Base-by-base conservation (phyloP, 2,797 vertebrate species). In the Rhyacichthys aspro region DNA sequence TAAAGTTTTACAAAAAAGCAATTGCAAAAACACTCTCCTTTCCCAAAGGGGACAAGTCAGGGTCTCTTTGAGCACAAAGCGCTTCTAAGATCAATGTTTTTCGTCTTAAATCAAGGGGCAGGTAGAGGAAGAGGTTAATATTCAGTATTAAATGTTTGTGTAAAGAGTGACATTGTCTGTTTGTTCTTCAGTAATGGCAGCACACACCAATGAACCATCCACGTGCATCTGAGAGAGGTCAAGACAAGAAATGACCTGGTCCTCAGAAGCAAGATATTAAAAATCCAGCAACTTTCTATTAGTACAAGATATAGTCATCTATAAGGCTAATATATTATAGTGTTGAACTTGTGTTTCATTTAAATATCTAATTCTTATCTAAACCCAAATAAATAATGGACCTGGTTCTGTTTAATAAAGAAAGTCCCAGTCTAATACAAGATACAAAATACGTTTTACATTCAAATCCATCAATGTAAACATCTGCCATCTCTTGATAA, bases 181-280 rank as follows among this genome's bases (percentile, higher is more conserved):
- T 67, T 71, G 56, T 78, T 82, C 77, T 81, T 72, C 63, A 76
- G 74, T 67, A 71, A 49, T 66, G 74, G 68, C 59, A 47, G 39
- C 14, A 17, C 28, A 36, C 68, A 38, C 57, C 72, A 78, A 82
- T 81, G 78, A 69, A 66, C 71, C 46, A 70, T 54, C 32, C 43
- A 64, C 49, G 45, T 59, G 59, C 49, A 79, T 72, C 44, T 61
- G 50, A 73, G 62, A 68, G 54, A 63, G 44, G 59, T 19, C 23
- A 4, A 28, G 50, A 74, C 23, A 57, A 43, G 37, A 58, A 59
- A 54, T 57, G 48, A 60, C 48, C n/a, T n/a, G n/a, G n/a, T n/a
- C n/a, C n/a, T n/a, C n/a, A n/a, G n/a, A n/a, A n/a, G n/a, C n/a
- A n/a, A n/a, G n/a, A n/a, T n/a, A n/a, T n/a, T n/a, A n/a, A n/a